A percentile compares a stretch with the other conserved stretches of the same genome.
Conservation (phyloP, 2,113 vertebrate species). For the Heptranchias perlo region DNA sequence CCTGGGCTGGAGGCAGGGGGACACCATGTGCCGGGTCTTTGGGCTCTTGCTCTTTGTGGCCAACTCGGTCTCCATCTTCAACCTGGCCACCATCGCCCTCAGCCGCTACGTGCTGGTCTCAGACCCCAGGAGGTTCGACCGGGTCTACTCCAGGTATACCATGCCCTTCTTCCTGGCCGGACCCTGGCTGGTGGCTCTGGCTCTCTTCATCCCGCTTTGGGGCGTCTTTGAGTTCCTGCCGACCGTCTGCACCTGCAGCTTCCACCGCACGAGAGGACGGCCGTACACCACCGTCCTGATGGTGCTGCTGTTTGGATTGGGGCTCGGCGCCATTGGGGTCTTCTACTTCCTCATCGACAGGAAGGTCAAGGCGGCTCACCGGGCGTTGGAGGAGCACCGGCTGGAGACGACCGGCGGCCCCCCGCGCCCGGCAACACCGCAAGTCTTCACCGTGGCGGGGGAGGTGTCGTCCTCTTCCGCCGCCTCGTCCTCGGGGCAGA, state of each 20-base stretch:
- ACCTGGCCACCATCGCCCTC: conserved; percentile 70
- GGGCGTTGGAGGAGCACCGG: conserved; percentile 62
- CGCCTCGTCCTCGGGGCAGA: too few relatives aligned
- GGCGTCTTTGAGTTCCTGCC: conserved; percentile 64
- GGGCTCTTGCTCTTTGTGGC: conserved; percentile 74
- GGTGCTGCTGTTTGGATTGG: conserved; percentile 70
- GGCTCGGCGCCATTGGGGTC: conserved; percentile 65
- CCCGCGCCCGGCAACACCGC: conserved; percentile 43
- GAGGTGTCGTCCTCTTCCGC: background rate
- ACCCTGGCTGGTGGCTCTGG: conserved; percentile 62
- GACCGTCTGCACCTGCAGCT: conserved; percentile 82
- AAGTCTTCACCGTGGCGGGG: background rate
- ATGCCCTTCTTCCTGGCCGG: conserved; percentile 53
- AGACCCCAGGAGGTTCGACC: conserved; percentile 59
- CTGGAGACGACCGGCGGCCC: conserved; percentile 52
- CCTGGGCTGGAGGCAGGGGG: conserved; percentile 65
- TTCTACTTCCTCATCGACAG: conserved; percentile 77
- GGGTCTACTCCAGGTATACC: conserved; percentile 58
- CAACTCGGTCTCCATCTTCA: conserved; percentile 78
- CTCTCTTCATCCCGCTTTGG: conserved; percentile 74
- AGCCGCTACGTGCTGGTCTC: conserved; percentile 72
- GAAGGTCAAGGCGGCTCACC: conserved; percentile 59
- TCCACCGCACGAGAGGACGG: conserved; percentile 66
- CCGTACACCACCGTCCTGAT: conserved; percentile 76
- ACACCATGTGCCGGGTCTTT: conserved; percentile 66